Conservation (phyloP, 1,140 invertebrate genomes). For the Ceratina calcarata region DNA sequence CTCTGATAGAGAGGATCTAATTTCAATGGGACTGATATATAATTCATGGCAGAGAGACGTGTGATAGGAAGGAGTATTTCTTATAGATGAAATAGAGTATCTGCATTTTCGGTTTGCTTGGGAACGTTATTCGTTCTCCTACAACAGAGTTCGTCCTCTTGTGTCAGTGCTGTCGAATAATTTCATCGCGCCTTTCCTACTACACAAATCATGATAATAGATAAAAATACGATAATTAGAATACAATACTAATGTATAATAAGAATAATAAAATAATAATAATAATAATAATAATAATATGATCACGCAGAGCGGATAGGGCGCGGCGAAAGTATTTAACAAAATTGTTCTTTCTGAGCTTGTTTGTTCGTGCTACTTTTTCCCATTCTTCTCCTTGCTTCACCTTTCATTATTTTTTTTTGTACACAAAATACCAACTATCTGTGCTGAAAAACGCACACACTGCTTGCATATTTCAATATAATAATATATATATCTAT, state of each 20-base stretch:
- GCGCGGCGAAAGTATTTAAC: slow-evolving; percentile 48
- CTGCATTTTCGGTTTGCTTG: slow-evolving; percentile 26
- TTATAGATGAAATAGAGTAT: not conserved
- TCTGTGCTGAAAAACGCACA: slow-evolving; percentile 75
- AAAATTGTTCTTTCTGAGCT: slow-evolving; percentile 49
- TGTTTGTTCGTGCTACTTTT: not conserved
- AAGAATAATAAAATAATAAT: slow-evolving; percentile 12
- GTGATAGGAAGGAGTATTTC: not conserved
- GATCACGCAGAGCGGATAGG: slow-evolving; percentile 6
- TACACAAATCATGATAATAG: not conserved
- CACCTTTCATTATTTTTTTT: slow-evolving; percentile 52
- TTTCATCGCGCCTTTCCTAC: slow-evolving; percentile 14
- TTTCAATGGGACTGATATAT: not conserved
- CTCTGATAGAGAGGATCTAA: not conserved
- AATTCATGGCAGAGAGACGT: slow-evolving; percentile 1
- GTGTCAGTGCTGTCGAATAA: slow-evolving; percentile 3
- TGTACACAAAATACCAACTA: slow-evolving; percentile 78
- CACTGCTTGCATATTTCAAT: slow-evolving; percentile 66
- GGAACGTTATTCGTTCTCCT: not conserved
- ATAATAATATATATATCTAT: slow-evolving; percentile 46
- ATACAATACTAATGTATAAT: slow-evolving; percentile 13
- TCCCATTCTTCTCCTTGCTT: not conserved
- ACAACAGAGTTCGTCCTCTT: too few relatives aligned
- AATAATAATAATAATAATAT: slow-evolving; percentile 17
- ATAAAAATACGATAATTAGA: slow-evolving; percentile 5